A percentile compares a stretch with the other conserved stretches of the same genome.
Evolutionary conservation across 2,888 invertebrate genomes (phyloP).

Genomic region (Phyllotreta cruciferae): DNA sequence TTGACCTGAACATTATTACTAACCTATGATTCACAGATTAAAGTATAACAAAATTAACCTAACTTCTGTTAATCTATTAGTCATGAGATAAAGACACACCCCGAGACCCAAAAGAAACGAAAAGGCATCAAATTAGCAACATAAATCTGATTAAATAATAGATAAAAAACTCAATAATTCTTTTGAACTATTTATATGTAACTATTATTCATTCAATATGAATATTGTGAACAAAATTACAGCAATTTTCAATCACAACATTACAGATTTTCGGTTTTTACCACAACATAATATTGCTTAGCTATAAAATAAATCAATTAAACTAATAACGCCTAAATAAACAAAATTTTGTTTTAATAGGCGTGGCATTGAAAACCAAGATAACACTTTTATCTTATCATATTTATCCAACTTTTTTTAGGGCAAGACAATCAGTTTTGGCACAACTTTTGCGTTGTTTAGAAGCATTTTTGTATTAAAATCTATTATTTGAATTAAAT

Average conservation of each 20-base stretch:
- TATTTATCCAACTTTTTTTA: constrained; percentile 14
- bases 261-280: too few species aligned
- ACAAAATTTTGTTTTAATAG: constrained; percentile 43
- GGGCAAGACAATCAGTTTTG: constrained; percentile 21
- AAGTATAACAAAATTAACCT: constrained; percentile 3
- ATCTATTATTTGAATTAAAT: background rate
- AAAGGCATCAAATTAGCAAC: background rate
- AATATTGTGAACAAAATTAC: background rate
- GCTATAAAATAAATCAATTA: background rate
- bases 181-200: background rate
- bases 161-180: background rate
- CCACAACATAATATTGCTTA: too few species aligned
- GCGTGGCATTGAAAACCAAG: constrained; percentile 54
- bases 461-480: constrained; percentile 26
- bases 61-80: constrained; percentile 13
- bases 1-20: constrained; percentile 2
- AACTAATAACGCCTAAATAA: too few species aligned
- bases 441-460: constrained; percentile 31
- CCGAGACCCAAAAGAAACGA: background rate
- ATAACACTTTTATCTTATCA: constrained; percentile 41
- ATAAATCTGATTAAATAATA: background rate
- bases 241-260: background rate
- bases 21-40: background rate
- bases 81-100: constrained; percentile 8
- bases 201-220: background rate